Percentiles rank a stretch among this genome's conserved stretches.
phyloP scores from a whole-genome alignment of 1,140 invertebrate genomes.

The Cydia amplana region DNA sequence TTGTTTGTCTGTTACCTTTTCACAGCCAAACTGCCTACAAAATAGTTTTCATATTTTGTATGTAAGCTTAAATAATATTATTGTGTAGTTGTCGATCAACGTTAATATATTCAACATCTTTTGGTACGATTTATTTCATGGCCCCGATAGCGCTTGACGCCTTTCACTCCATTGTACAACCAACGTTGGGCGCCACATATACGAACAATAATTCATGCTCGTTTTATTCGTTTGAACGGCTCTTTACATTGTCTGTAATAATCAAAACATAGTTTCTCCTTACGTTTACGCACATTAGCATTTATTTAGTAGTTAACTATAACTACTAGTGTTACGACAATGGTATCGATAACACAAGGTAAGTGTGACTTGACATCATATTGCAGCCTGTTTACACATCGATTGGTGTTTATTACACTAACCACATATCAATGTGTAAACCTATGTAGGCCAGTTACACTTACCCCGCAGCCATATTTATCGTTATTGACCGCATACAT shows the following conservation, averaged over 20 bases:
- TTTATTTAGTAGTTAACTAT: not conserved
- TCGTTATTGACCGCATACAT: too few relatives aligned
- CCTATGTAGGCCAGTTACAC: too few relatives aligned
- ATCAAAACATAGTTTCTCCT: constrained; percentile 35
- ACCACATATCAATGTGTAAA: too few relatives aligned
- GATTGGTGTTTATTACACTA: too few relatives aligned
- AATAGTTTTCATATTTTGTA: too few relatives aligned
- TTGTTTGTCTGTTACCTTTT: too few relatives aligned
- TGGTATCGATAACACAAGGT: too few relatives aligned
- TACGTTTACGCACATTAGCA: not conserved
- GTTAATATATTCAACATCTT: constrained; percentile 11
- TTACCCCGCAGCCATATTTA: too few relatives aligned
- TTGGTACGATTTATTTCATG: constrained; percentile 19
- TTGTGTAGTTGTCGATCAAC: not conserved
- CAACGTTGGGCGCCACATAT: constrained; percentile 36
- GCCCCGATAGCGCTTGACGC: constrained; percentile 26
- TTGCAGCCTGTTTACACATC: too few relatives aligned
- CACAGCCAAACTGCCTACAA: too few relatives aligned
- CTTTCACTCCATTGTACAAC: constrained; percentile 47
- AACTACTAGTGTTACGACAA: not conserved
- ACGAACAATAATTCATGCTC: constrained; percentile 51
- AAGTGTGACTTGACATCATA: too few relatives aligned
- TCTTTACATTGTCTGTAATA: constrained; percentile 41
- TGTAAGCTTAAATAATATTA: not conserved
- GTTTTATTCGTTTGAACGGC: constrained; percentile 47